Evolutionary conservation across 2,797 vertebrate species (phyloP).

Genomic region (Tauraco hartlaubi): DNA sequence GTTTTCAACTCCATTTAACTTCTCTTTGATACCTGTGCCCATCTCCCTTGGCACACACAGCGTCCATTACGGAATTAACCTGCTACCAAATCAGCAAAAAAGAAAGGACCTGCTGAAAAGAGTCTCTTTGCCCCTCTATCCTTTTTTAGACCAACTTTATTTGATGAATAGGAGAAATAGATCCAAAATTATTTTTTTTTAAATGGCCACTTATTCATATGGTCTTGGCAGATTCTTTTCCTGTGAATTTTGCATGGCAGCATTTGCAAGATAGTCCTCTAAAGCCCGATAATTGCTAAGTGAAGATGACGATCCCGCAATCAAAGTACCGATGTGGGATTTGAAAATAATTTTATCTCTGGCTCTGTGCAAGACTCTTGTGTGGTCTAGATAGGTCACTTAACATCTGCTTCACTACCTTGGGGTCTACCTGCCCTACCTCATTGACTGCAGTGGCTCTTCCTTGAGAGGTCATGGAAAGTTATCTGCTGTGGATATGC

Average conservation of each 20-base stretch:
- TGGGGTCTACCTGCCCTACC: not conserved
- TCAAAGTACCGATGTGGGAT: not conserved
- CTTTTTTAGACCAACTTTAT: not conserved
- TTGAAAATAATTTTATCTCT: not conserved
- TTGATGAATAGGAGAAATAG: not conserved
- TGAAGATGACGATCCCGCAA: not conserved
- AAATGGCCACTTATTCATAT: not conserved
- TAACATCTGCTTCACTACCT: not conserved
- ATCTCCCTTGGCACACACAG: not conserved
- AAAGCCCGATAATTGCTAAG: not conserved
- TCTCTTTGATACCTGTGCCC: not conserved
- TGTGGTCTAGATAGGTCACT: not conserved
- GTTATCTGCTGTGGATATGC: not conserved
- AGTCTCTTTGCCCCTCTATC: not conserved
- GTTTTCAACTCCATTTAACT: not conserved
- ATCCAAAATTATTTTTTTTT: not conserved
- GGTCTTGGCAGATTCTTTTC: not conserved
- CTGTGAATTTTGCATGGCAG: not conserved
- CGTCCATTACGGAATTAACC: not conserved
- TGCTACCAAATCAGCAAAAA: not conserved
- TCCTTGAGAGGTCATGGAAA: not conserved
- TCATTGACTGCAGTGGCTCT: not conserved
- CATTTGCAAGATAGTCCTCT: not conserved
- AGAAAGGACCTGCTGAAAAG: not conserved
- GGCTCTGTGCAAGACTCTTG: not conserved